phyloP scores from a whole-genome alignment of 2,888 invertebrate genomes.

The Philaethria dido region DNA sequence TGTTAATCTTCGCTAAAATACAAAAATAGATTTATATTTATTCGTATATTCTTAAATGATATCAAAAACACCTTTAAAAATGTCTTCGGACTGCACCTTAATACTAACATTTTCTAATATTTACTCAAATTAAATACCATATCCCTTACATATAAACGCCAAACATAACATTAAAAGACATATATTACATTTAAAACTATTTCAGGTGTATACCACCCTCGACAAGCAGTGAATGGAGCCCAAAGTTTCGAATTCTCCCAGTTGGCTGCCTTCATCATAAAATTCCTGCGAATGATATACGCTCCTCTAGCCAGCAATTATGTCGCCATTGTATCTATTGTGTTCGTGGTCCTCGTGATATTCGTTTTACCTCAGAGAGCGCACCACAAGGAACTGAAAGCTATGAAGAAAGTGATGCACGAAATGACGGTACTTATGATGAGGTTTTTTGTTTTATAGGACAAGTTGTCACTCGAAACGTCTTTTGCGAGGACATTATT shows the following conservation, averaged over 20 bases:
- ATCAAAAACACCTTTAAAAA: no score
- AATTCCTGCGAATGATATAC: slow-evolving; percentile 49
- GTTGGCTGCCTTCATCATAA: not conserved
- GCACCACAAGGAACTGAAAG: slow-evolving; percentile 57
- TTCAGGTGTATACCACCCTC: slow-evolving; percentile 21
- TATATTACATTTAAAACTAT: not conserved
- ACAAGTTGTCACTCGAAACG: not conserved
- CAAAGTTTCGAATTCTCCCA: not conserved
- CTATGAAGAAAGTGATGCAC: slow-evolving; percentile 59
- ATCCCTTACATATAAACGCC: no score
- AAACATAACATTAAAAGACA: not conserved
- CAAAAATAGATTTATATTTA: no score
- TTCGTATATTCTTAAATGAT: no score
- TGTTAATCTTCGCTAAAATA: no score
- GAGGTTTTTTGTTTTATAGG: not conserved
- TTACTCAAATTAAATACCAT: no score
- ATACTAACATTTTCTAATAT: no score
- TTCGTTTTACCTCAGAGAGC: slow-evolving; percentile 60
- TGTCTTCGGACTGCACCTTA: no score
- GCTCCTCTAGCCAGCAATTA: slow-evolving; percentile 52
- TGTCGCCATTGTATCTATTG: slow-evolving; percentile 52
- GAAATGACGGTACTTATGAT: slow-evolving; percentile 56
- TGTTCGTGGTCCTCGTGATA: slow-evolving; percentile 58
- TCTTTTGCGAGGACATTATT: not conserved
- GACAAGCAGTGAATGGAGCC: not conserved